Evolutionary conservation across 2,797 vertebrate genomes (phyloP), one percentile per base, ranked within the genome.

Genomic region (Decapterus maruadsi): DNA sequence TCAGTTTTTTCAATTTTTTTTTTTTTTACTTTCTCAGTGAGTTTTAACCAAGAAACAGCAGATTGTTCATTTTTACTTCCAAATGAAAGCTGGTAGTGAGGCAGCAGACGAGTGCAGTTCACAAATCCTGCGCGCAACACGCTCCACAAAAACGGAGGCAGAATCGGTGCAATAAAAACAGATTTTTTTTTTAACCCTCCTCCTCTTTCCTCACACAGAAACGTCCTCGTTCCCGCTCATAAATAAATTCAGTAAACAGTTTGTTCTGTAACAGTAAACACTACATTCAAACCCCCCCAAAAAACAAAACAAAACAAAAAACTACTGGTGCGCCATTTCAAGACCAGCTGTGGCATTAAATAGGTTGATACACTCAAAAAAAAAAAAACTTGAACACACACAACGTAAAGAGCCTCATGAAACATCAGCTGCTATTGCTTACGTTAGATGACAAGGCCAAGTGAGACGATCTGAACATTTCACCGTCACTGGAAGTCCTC

Each of bases 211-310:
- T 65, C 34, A 12, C 69, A 72, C 62, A 75, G 77, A 64, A 69
- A 86, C 66, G 4, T 71, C 71, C 42, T 12, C 26, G 4, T 43
- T 69, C 63, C 54, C 63, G 19, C 69, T 83, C 56, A 87, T 88
- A 89, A 90, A 91, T 89, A 85, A 76, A 51, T 63, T 87, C 87
- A 90, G 87, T 90, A 91, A 91, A 90, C 88, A 48, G 40, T 80
- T 87, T 59, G 58, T 80, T 90, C 84, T 82, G 82, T 89, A 92
- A 93, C 89, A 85, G 80, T 78, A 84, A 83, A 75, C 83, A 67
- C 60, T 50, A 73, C 75, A 77, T 67, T 85, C 77, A 72, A 74
- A 75, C 53, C 59, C 48, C 48, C 26, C 26, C 26, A 26, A 26
- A 26, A 26, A 26, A 26, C 26, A 82, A 42, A 42, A 40, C 31